These are phyloP conservation scores for Galeopterus variegatus DNA, from an alignment of 2,113 vertebrate species.

Conservation along the genomic window DNA sequence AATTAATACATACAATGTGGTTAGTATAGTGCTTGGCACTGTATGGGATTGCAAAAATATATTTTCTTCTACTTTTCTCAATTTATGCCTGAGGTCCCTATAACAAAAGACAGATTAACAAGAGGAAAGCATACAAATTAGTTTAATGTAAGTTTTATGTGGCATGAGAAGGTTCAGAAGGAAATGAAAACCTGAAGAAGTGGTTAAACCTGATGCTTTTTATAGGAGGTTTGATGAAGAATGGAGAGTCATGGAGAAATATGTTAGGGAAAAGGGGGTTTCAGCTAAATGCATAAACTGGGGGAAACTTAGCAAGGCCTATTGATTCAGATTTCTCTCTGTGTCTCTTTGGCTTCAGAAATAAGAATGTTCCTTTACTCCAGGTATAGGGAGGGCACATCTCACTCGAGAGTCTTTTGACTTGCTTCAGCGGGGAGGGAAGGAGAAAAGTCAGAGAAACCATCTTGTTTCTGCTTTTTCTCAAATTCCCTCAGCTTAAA, in stretches of 20 bases:
- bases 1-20: background rate
- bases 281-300: background rate
- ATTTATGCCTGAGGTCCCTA: background rate
- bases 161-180: background rate
- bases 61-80: background rate
- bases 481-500: background rate
- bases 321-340: background rate
- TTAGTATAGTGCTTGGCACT: background rate
- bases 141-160: background rate
- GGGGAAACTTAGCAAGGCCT: background rate
- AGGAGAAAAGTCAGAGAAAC: background rate
- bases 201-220: background rate
- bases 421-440: background rate
- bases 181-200: background rate
- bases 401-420: background rate
- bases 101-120: background rate
- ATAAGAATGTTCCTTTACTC: too few species aligned
- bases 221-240: background rate
- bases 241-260: background rate
- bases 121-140: background rate
- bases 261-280: background rate
- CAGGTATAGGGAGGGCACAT: background rate
- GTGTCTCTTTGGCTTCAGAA: background rate
- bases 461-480: background rate
- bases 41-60: background rate